phyloP scores from a whole-genome alignment of 2,888 invertebrate genomes.

The Rhorus exstirpatorius region DNA sequence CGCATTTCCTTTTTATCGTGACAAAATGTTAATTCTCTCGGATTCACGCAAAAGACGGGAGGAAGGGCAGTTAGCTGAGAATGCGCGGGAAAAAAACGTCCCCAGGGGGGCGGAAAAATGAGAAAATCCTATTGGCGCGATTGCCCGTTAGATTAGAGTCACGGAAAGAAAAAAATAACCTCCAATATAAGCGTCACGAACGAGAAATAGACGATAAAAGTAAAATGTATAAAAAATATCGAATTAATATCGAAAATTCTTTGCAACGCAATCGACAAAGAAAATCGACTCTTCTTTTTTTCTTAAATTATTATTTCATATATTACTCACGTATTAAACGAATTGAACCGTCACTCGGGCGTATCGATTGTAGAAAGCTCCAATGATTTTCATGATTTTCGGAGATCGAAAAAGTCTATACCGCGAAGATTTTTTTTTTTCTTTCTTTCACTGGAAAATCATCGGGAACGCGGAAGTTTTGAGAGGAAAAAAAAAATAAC shows the following conservation, averaged over 20 bases:
- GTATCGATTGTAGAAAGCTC: constrained; percentile 37
- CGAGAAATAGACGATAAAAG: neutral
- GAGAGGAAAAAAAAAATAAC: neutral
- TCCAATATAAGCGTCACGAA: neutral
- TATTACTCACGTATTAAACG: constrained; percentile 44
- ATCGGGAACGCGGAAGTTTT: neutral
- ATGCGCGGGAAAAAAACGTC: constrained; percentile 54
- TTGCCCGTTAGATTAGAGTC: too few species aligned
- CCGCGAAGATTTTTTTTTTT: neutral
- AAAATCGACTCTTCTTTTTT: neutral
- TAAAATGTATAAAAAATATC: neutral
- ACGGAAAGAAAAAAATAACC: neutral
- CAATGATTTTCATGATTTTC: constrained; percentile 43
- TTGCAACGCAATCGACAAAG: neutral
- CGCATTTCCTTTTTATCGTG: too few species aligned
- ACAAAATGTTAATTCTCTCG: too few species aligned
- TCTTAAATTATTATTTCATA: neutral
- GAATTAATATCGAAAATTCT: neutral
- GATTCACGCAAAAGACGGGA: too few species aligned
- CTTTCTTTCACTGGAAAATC: constrained; percentile 7
- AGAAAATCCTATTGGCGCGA: neutral
- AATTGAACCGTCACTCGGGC: constrained; percentile 37
- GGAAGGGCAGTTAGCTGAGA: neutral
- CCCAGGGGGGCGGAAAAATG: constrained; percentile 7
- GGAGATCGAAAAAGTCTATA: neutral